Conservation (phyloP, 53 echinoderm and acorn worm species). For the Hippasteria phrygiana region DNA sequence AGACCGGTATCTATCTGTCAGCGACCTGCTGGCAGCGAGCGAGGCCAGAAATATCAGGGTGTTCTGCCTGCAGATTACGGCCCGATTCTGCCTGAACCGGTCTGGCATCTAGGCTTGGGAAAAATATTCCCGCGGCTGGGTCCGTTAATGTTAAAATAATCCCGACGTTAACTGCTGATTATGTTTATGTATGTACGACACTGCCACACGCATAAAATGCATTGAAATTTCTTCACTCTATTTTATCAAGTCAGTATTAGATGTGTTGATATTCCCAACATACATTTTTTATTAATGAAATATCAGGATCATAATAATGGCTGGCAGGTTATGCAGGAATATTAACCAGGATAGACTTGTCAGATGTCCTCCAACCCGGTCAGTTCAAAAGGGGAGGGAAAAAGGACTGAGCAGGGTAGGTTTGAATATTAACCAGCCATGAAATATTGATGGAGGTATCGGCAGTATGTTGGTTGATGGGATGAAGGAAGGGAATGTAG, state of each 20-base stretch:
- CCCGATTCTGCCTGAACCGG: too few species aligned
- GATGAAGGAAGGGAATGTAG: background rate
- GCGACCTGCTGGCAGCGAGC: too few species aligned
- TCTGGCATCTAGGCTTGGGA: too few species aligned
- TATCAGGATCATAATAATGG: background rate
- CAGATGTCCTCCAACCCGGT: background rate
- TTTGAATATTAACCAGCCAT: slow-evolving; percentile 43
- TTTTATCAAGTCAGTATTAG: background rate
- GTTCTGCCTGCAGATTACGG: too few species aligned
- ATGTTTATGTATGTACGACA: background rate
- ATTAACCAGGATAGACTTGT: background rate
- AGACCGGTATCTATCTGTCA: too few species aligned
- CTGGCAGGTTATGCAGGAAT: background rate
- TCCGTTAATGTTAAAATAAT: too few species aligned
- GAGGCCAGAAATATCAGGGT: too few species aligned
- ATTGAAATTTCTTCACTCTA: background rate
- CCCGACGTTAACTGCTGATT: too few species aligned
- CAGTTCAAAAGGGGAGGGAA: background rate
- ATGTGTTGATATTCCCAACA: background rate
- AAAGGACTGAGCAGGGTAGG: background rate
- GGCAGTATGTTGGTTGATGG: slow-evolving; percentile 5
- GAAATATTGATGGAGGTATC: slow-evolving; percentile 37
- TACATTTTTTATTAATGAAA: slow-evolving; percentile 12
- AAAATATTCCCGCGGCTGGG: too few species aligned
- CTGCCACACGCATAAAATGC: background rate